Percentiles rank a stretch among this genome's conserved stretches.
Evolutionary conservation across 2,888 invertebrate genomes (phyloP).

Genomic region (Therioaphis trifolii): DNA sequence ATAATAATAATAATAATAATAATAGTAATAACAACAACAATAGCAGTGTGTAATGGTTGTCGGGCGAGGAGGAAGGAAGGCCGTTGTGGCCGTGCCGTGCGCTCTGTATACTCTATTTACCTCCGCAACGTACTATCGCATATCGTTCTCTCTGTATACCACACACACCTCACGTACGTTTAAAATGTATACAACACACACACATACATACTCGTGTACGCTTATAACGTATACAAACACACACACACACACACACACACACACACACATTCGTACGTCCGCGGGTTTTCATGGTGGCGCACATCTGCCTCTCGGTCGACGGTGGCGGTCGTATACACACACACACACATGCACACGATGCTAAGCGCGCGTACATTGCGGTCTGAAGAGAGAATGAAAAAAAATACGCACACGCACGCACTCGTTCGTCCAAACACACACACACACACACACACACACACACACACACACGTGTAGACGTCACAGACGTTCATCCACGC

Average conservation of each 20-base stretch:
- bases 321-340: background rate
- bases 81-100: too few species aligned
- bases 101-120: too few species aligned
- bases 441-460: background rate
- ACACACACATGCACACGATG: background rate
- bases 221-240: too few species aligned
- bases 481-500: background rate
- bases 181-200: too few species aligned
- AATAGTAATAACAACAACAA: too few species aligned
- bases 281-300: conserved; percentile 44
- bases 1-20: too few species aligned
- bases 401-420: conserved; percentile 5
- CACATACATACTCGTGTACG: too few species aligned
- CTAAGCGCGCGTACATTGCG: background rate
- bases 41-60: too few species aligned
- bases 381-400: background rate
- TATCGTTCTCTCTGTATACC: background rate
- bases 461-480: background rate
- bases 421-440: background rate
- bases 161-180: background rate
- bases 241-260: background rate
- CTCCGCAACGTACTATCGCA: background rate
- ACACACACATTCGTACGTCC: too few species aligned
- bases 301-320: conserved; percentile 47
- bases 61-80: too few species aligned